phyloP scores from a whole-genome alignment of 2,888 invertebrate species.

The Scaptomyza flava region DNA sequence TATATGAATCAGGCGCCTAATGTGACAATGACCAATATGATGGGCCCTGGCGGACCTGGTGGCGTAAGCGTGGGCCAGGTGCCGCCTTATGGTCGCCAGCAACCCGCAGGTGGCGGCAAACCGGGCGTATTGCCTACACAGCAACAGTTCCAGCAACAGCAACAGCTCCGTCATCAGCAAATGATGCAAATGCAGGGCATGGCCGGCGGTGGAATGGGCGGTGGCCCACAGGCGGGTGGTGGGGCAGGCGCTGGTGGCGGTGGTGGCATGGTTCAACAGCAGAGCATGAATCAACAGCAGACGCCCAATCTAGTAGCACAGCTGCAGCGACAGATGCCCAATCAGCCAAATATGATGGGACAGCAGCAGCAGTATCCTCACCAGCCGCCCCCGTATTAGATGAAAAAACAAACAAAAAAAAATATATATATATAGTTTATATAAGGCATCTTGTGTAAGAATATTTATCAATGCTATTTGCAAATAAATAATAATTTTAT shows the following conservation, averaged over 20 bases:
- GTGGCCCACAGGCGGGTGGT: conserved; percentile 78
- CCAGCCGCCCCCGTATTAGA: conserved; percentile 70
- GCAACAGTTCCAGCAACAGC: conserved; percentile 85
- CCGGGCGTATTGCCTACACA: conserved; percentile 81
- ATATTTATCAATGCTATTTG: conserved; percentile 66
- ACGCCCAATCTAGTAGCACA: conserved; percentile 88
- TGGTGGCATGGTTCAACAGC: conserved; percentile 84
- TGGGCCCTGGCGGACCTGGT: conserved; percentile 78
- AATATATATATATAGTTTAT: conserved; percentile 26
- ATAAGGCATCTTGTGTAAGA: conserved; percentile 48
- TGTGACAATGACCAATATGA: conserved; percentile 90
- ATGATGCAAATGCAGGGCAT: conserved; percentile 87
- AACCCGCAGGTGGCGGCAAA: conserved; percentile 79
- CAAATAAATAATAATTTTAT: conserved; percentile 62
- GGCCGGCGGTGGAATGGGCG: conserved; percentile 78
- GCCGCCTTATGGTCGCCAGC: conserved; percentile 90
- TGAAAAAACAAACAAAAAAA: conserved; percentile 2
- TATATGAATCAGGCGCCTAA: conserved; percentile 89
- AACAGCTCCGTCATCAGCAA: conserved; percentile 90
- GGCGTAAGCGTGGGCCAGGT: conserved; percentile 87
- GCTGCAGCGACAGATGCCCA: conserved; percentile 87
- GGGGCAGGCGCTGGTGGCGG: conserved; percentile 73
- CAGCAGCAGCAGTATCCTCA: conserved; percentile 85
- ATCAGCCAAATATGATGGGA: conserved; percentile 81
- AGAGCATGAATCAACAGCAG: conserved; percentile 85